Evolutionary conservation across 2,113 vertebrate species (phyloP).

Genomic region (Dicrurus megarhynchus): DNA sequence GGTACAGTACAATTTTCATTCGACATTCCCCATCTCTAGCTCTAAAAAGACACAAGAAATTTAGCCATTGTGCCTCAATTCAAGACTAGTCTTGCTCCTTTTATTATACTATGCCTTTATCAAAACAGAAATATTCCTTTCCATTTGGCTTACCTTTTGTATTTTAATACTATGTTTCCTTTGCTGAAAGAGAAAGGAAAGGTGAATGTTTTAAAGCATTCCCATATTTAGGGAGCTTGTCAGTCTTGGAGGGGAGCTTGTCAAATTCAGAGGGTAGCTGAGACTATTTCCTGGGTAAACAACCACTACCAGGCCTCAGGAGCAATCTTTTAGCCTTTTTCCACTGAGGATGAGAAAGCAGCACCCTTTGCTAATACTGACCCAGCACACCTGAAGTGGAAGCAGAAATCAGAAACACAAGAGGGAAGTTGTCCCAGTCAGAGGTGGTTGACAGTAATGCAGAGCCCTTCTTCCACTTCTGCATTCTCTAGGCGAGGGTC

Average conservation of each 20-base stretch:
- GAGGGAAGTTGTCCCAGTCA: not conserved
- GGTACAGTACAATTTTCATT: not conserved
- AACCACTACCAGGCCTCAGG: not conserved
- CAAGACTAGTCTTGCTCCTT: not conserved
- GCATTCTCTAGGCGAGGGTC: accelerated
- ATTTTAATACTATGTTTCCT: not conserved
- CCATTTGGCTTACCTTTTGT: not conserved
- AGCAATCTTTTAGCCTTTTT: not conserved
- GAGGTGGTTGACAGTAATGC: not conserved
- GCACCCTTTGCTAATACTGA: not conserved
- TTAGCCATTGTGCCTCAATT: not conserved
- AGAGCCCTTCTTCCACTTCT: not conserved
- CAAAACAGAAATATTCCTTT: not conserved
- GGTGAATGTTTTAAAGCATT: not conserved
- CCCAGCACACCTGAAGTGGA: not conserved
- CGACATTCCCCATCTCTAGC: not conserved
- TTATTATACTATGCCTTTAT: not conserved
- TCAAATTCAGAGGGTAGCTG: not conserved
- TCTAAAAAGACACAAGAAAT: not conserved
- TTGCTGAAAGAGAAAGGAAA: not conserved
- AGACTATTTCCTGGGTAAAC: not conserved
- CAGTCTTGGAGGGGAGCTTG: not conserved
- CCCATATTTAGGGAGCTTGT: not conserved
- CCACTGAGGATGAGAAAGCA: not conserved
- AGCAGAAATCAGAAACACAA: not conserved